Evolutionary conservation across 2,113 vertebrate species (phyloP), one percentile per base, ranked within the genome.

Genomic region (Lophura nycthemera): DNA sequence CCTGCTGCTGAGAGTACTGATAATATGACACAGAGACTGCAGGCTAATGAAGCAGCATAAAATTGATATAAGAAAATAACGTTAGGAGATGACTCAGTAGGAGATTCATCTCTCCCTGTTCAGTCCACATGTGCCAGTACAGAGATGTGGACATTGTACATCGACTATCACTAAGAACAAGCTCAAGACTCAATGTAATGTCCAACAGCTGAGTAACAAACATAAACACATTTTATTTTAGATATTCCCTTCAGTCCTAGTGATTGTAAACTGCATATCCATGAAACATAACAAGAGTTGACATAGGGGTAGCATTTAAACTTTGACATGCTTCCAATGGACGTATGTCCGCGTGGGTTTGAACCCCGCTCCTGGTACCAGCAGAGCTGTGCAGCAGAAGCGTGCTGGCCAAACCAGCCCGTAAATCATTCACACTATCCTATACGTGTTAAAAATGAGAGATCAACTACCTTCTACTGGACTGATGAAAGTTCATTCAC

Each of bases 401-500:
- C 11, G 6, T 48, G 47, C 47, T 48, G 47, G 47, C 21, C 47
- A 12, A 48, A 48, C 10, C 11, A 48, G 20, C 47, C 20, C 21
- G 5, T 48, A 48, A 48, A 48, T 21, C 20, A 3, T 48, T 48
- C 21, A 48, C 11, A 22, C 30, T 56, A 61, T 78, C 47, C 34
- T 20, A 11, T 54, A 6, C 8, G 8, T 20, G 6, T 47, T 69
- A 63, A 48, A 72, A 65, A 61, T 29, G 66, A 79, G 48, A 91
- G 32, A 40, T 25, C 50, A 45, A 19, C 38, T 85, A 63, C 85
- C 47, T 63, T 83, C 86, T 82, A 3, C 29, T 73, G 86, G 61
- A 60, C 5, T 42, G 22, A n/a, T 47, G 57, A 50, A 78, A 22
- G 38, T 34, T 81, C 0, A 0, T n/a, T 84, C 25, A 10, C 14